Conservation (phyloP, 2,113 vertebrate genomes). For the Callipepla californica region DNA sequence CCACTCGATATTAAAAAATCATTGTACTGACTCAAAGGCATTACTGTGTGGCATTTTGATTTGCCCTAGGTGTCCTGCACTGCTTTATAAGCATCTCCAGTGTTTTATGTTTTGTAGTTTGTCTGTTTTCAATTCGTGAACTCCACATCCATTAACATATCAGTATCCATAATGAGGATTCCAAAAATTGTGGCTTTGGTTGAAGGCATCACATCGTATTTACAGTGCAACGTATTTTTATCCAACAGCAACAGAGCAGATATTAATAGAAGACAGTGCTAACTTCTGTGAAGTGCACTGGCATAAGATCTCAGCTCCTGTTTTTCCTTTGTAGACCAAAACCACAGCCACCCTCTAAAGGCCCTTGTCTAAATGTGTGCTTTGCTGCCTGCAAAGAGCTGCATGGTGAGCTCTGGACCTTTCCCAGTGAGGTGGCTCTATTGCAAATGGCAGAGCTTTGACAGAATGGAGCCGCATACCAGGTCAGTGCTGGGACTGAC, state of each 20-base stretch:
- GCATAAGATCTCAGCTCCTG: not conserved
- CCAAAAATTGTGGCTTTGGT: not conserved
- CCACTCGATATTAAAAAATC: rapidly evolving
- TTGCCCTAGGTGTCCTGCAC: not conserved
- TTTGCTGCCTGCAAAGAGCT: not conserved
- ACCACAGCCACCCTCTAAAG: not conserved
- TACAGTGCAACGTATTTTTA: not conserved
- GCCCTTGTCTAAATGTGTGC: not conserved
- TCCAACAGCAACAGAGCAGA: not conserved
- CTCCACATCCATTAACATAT: not conserved
- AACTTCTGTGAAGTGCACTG: not conserved
- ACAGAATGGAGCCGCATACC: not conserved
- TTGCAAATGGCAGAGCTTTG: not conserved
- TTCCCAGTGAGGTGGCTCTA: not conserved
- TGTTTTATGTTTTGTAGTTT: not conserved
- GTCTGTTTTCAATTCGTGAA: not conserved
- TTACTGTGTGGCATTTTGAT: not conserved
- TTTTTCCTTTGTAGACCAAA: slow-evolving; percentile 22
- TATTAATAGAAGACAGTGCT: not conserved
- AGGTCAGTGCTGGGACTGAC: not conserved
- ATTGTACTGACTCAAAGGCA: not conserved
- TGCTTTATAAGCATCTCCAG: not conserved
- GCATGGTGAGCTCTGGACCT: not conserved
- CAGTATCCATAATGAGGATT: not conserved
- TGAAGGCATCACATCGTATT: not conserved